phyloP scores from a whole-genome alignment of 2,797 vertebrate species.

The Pseudocheirus occidentalis region DNA sequence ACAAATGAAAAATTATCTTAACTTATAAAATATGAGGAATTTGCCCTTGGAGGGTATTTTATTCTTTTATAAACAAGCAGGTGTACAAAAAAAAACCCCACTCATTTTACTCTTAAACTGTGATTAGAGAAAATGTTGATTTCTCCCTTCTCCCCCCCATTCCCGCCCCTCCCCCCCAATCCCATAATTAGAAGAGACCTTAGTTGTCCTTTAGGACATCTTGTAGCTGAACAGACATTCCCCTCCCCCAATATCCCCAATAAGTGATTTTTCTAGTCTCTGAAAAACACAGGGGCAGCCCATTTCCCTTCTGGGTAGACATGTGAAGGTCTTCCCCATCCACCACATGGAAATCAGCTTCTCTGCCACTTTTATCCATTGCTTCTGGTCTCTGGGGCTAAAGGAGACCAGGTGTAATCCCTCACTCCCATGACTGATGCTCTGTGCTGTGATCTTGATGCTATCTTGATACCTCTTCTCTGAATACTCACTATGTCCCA shows the following conservation, averaged over 20 bases:
- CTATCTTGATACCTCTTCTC: not conserved
- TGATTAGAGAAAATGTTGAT: conserved; percentile 49
- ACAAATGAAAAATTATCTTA: conserved; percentile 10
- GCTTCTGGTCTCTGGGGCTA: not conserved
- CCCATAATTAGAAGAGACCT: not conserved
- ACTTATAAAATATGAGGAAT: not conserved
- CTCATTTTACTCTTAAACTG: conserved; percentile 45
- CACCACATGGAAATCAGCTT: not conserved
- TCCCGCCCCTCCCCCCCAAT: too few relatives aligned
- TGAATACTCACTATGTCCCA: not conserved
- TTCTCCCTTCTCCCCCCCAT: too few relatives aligned
- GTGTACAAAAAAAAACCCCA: not conserved
- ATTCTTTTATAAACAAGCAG: conserved; percentile 57
- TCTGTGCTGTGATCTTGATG: not conserved
- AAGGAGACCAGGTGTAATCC: not conserved
- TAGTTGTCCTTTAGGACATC: not conserved
- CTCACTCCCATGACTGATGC: not conserved
- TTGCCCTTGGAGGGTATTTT: conserved; percentile 47
- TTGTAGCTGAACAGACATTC: not conserved
- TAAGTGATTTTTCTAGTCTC: not conserved
- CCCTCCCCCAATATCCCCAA: not conserved
- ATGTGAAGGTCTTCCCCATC: not conserved
- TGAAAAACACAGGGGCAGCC: not conserved
- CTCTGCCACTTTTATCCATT: not conserved
- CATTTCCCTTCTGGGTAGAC: not conserved